Evolutionary conservation across 1,140 invertebrate genomes (phyloP), one percentile per base, ranked within the genome.

Genomic region (Lethrus apterus): DNA sequence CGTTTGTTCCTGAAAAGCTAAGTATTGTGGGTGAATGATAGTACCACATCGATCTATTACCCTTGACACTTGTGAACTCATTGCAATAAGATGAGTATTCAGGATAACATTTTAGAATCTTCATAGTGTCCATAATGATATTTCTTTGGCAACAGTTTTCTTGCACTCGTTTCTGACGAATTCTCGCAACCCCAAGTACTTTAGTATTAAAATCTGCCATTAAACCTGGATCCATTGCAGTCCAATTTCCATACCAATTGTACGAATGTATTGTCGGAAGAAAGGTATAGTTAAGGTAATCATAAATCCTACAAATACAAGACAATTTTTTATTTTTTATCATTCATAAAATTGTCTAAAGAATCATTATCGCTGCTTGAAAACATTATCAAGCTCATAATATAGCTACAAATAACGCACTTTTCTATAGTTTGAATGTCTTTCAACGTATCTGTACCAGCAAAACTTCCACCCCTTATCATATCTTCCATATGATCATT

Each of bases 401-500:
- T n/a, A n/a, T 19, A 9, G 11, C n/a, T 26, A 26, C n/a, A 14
- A 5, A 46, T 40, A 10, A 30, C 24, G n/a, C 48, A 52, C 44
- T 53, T 30, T 20, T 48, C 21, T 11, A 48, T 32, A 2, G 50
- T 18, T 23, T 42, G 19, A 18, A 58, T 42, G 4, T 4, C 13
- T n/a, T 51, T 35, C 2, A 19, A 15, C 2, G 8, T 19, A 8
- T 15, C 10, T 11, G 30, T 32, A 17, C 14, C 29, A 14, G 30
- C 30, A 24, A 15, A 20, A 11, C 47, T n/a, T 8, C 32, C 30
- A 1, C 45, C 40, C 9, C 8, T 15, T 5, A 55, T 40, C 11
- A 60, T 13, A 36, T 46, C 24, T 2, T 42, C 3, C 5, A 57
- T 38, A 44, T 51, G 48, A n/a, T 40, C n/a, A 33, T 56, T 32